These are phyloP conservation scores for Andrena fulva DNA, from an alignment of 2,888 invertebrate genomes.

Conservation along the genomic window DNA sequence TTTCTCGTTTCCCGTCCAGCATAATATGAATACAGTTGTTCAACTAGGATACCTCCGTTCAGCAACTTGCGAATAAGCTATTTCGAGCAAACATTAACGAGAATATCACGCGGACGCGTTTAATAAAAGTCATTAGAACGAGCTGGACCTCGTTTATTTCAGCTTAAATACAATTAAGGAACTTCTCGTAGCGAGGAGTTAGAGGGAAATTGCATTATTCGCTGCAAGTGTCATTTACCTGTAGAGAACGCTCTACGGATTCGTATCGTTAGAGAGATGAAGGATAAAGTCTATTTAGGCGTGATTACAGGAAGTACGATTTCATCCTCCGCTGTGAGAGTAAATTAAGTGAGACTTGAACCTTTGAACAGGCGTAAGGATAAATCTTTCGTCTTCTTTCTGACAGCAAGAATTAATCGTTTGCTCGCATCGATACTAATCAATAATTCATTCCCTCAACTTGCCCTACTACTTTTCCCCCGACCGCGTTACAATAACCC, in stretches of 20 bases:
- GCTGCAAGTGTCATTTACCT: slow-evolving; percentile 30
- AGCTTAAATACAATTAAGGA: slow-evolving; percentile 48
- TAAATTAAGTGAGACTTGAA: slow-evolving; percentile 3
- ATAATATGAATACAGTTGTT: slow-evolving; percentile 43
- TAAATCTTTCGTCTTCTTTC: no score
- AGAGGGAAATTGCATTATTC: slow-evolving; percentile 28
- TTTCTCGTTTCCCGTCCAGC: slow-evolving; percentile 31
- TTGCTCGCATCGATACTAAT: no score
- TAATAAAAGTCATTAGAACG: slow-evolving; percentile 51
- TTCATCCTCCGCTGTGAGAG: background rate
- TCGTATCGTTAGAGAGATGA: slow-evolving; percentile 1
- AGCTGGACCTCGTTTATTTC: slow-evolving; percentile 37
- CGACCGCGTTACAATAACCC: no score
- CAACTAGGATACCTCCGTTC: slow-evolving; percentile 39
- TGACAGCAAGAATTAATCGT: no score
- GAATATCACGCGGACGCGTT: slow-evolving; percentile 46
- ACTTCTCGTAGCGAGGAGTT: slow-evolving; percentile 25
- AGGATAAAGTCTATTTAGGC: background rate
- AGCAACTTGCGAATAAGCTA: slow-evolving; percentile 52
- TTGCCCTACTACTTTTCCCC: no score
- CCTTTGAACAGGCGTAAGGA: background rate
- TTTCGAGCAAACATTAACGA: slow-evolving; percentile 40
- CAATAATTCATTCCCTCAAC: no score
- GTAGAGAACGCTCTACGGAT: background rate
- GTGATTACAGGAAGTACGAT: background rate